Evolutionary conservation across 2,797 vertebrate species (phyloP), one percentile per base, ranked within the genome.

Genomic region (Sebastes iracundus): DNA sequence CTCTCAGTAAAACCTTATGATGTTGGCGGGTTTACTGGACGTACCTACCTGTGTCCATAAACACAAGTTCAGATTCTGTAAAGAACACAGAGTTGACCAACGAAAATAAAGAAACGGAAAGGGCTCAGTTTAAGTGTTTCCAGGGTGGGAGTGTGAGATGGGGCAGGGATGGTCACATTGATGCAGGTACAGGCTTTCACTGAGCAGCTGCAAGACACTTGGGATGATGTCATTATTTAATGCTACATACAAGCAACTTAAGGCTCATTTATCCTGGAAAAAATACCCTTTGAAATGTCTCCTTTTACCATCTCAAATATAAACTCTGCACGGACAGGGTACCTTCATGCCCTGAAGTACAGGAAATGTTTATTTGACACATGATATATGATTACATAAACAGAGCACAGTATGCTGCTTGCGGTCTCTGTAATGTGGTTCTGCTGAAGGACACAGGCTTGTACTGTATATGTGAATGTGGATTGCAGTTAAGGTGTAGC

Each of bases 141-240:
- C 92, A 95, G 84, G 84, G 85, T 84, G 83, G 75, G 80, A 80
- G 80, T 86, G 88, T 87, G 79, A 60, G 72, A 80, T 62, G 49
- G 68, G 68, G 77, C 28, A 80, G 79, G 28, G 87, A 88, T 87
- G 79, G 38, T 69, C 53, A 20, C 76, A 49, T 25, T 80, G 74
- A 62, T 85, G 81, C 85, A 90, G 84, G 89, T 88, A 70, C 56
- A 75, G 69, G 46, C 61, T 76, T 72, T 73, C 11, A 53, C 74
- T 25, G 16, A 81, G 74, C 94, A 93, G 88, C 89, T 93, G 91
- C 70, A 68, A 71, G 60, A 90, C 90, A 89, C 69, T 90, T 84
- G 88, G 76, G 70, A 72, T 94, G 89, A 94, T 87, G 88, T 95
- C 91, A 94, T 91, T 88, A 88, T 91, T 92, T 91, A 88, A 84